Evolutionary conservation across 2,113 vertebrate species (phyloP).

Genomic region (Microtus pennsylvanicus): DNA sequence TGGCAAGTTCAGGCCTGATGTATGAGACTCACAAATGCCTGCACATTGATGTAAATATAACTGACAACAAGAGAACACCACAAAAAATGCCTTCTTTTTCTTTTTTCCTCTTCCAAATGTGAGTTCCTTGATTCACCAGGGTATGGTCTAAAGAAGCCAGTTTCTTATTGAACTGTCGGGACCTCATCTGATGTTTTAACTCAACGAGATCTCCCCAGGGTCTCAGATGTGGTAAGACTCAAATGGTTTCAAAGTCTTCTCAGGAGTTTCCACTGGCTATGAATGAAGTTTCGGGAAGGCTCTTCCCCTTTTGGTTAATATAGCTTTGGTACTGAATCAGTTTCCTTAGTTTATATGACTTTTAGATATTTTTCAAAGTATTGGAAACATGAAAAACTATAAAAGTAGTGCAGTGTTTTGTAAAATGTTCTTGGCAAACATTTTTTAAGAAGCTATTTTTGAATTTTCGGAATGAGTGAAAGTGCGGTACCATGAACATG

Average conservation of each 20-base stretch:
- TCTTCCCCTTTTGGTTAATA: not conserved
- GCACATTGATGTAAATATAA: constrained; percentile 44
- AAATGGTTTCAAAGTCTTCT: not conserved
- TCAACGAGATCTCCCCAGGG: not conserved
- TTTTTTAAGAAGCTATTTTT: constrained; percentile 64
- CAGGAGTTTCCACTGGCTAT: constrained; percentile 26
- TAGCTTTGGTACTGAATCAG: not conserved
- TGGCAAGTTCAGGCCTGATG: constrained; percentile 53
- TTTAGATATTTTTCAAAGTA: not conserved
- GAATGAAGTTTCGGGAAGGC: constrained; percentile 49
- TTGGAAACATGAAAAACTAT: not conserved
- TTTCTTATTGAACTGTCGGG: constrained; percentile 4
- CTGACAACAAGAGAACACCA: constrained; percentile 37
- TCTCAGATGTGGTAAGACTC: not conserved
- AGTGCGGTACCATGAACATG: not conserved
- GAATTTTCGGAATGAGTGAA: not conserved
- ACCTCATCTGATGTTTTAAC: constrained; percentile 61
- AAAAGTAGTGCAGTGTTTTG: not conserved
- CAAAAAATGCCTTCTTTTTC: not conserved
- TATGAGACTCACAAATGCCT: constrained; percentile 53
- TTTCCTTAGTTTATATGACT: not conserved
- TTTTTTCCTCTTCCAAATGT: constrained; percentile 21
- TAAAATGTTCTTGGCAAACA: not conserved
- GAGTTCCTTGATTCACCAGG: not conserved
- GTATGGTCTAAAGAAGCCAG: constrained; percentile 36